These are phyloP conservation scores for Hemithea aestivaria DNA, from an alignment of 2,888 invertebrate genomes.

Conservation along the genomic window DNA sequence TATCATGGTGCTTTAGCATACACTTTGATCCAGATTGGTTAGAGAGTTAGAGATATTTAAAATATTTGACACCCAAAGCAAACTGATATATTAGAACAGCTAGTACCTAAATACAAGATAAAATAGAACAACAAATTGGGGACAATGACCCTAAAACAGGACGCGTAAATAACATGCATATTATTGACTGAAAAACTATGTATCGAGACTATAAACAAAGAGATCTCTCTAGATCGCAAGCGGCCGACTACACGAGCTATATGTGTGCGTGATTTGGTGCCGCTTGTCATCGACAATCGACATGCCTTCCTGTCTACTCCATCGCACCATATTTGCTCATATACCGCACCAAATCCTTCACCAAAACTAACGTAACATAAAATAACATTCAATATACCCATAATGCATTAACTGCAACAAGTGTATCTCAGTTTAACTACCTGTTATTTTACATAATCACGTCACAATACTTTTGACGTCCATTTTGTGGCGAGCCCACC, in stretches of 20 bases:
- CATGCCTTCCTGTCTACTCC: slow-evolving; percentile 32
- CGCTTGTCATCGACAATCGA: slow-evolving; percentile 35
- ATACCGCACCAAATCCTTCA: no score
- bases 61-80: not conserved
- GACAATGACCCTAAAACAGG: slow-evolving; percentile 54
- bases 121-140: slow-evolving; percentile 26
- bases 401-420: slow-evolving; percentile 18
- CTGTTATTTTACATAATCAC: slow-evolving; percentile 68
- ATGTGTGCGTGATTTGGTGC: slow-evolving; percentile 24
- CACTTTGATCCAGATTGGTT: no score
- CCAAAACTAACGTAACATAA: not conserved
- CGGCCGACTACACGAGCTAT: slow-evolving; percentile 20
- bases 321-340: not conserved
- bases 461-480: slow-evolving; percentile 70
- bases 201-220: slow-evolving; percentile 23
- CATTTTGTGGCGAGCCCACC: slow-evolving; percentile 62
- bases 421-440: slow-evolving; percentile 16
- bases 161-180: slow-evolving; percentile 43
- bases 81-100: slow-evolving; percentile 1
- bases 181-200: slow-evolving; percentile 12
- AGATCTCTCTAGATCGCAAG: slow-evolving; percentile 6
- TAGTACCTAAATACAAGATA: not conserved
- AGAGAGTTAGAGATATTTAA: no score
- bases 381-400: slow-evolving; percentile 5
- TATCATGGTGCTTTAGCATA: no score